Evolutionary conservation across 2,113 vertebrate species (phyloP), one percentile per base, ranked within the genome.

Genomic region (Spea bombifrons): DNA sequence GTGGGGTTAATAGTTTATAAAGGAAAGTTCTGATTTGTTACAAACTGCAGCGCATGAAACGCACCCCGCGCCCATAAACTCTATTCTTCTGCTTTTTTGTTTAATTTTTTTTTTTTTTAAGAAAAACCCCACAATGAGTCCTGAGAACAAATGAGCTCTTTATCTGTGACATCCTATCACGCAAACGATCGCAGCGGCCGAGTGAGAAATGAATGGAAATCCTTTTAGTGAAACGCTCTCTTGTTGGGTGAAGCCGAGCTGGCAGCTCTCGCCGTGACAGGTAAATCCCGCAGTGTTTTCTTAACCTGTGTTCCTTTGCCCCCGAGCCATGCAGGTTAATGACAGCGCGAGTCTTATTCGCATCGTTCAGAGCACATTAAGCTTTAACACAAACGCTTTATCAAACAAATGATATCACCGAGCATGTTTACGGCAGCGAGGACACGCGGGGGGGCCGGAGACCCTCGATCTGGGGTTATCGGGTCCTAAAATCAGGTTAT

Each of bases 221-320:
- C 76, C 76, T 78, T 78, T 78, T 78, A 78, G 76, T 78, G 59
- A 78, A 72, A 78, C 16, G 49, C 57, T 71, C 76, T 78, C 61
- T 66, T 71, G 16, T 66, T 47, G 48, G 66, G 66, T 68, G n/a
- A 68, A 68, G 9, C 30, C 48, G 66, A 72, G 72, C 76, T 72
- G 69, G 67, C 66, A 70, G 66, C 63, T 69, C 66, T 70, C 55
- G 45, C 7, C 30, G 7, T 78, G 76, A 78, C 76, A 78, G 76
- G 76, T 78, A 78, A 78, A 78, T 78, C 76, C 76, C 50, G 52
- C 61, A 53, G 69, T 78, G 76, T 78, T 78, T 78, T 71, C 47
- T 13, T 78, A 78, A 78, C 76, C 76, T 71, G 47, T 66, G 76
- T 72, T 66, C 69, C 69, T 78, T 64, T 78, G 76, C 76, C 76